Evolutionary conservation across 2,113 vertebrate species (phyloP), one percentile per base, ranked within the genome.

Genomic region (Ellobius talpinus): DNA sequence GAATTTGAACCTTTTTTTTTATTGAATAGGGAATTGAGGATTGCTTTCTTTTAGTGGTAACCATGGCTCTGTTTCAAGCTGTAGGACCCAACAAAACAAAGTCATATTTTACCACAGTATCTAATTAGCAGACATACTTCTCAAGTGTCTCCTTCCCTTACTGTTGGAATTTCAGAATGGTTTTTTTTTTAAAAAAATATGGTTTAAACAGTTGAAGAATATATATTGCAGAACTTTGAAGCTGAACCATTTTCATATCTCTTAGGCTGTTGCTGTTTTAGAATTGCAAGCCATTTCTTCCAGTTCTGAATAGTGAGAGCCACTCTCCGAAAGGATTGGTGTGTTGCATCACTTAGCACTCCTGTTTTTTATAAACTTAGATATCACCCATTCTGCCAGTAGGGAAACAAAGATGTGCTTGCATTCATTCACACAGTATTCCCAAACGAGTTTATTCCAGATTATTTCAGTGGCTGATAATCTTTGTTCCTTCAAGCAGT

Each of bases 1-100:
- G 97, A 97, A 97, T 97, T 98, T 97, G 96, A 97, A 96, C 96
- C 86, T 95, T 96, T 70, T 70, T 96, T 87, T 97, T 97, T 94
- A 97, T 98, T 96, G 96, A 97, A 63, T 91, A 95, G 90, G 90
- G 95, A 97, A 91, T 95, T 97, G 82, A 95, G 52, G 66, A 79
- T 61, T 93, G 92, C 86, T 96, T 97, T 97, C 72, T 97, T 94
- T 97, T 76, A 90, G 77, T 97, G 90, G 92, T 97, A 97, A 97
- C 96, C 92, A 36, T 91, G 93, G 70, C 42, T 96, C 68, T 84
- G 74, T 95, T 96, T 89, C 58, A 47, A 97, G 50, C 82, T 68
- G 72, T 87, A 87, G 96, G 77, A 91, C 36, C 78, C 86, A 94
- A 45, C 86, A 96, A 94, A 97, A 91, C 91, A 76, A 76, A 42